These are phyloP conservation scores for Drosophila antonietae DNA, from an alignment of 2,888 invertebrate genomes.

Conservation along the genomic window DNA sequence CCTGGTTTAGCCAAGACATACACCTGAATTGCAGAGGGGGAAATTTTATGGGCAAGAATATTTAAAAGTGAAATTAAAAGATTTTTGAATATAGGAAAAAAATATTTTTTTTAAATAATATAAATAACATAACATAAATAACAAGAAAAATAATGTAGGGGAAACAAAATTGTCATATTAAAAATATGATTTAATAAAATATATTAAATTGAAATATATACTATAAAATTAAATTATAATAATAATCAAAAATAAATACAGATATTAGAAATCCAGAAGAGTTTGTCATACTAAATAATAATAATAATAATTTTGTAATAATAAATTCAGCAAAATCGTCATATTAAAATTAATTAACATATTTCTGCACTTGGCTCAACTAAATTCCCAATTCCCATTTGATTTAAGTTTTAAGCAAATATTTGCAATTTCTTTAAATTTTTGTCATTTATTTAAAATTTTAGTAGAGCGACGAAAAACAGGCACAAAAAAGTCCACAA, in stretches of 20 bases:
- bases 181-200: too few relatives aligned
- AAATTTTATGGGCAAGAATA: background rate
- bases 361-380: background rate
- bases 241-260: background rate
- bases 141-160: too few relatives aligned
- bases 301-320: too few relatives aligned
- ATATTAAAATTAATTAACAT: too few relatives aligned
- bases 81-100: background rate
- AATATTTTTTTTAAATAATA: too few relatives aligned
- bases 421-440: background rate
- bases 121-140: background rate
- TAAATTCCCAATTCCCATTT: background rate
- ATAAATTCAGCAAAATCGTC: fast-evolving
- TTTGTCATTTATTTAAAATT: slow-evolving; percentile 3
- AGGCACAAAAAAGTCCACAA: slow-evolving; percentile 38
- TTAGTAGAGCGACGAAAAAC: slow-evolving; percentile 12
- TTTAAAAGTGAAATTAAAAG: background rate
- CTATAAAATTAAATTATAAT: background rate
- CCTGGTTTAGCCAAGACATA: slow-evolving; percentile 7
- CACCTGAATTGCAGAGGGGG: slow-evolving; percentile 6
- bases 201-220: too few relatives aligned
- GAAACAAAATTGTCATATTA: fast-evolving
- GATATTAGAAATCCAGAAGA: too few relatives aligned
- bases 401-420: background rate
- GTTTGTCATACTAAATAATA: too few relatives aligned